These are phyloP conservation scores for Porites lobata DNA, from an alignment of 92 coral and sea anemone species.

Conservation along the genomic window DNA sequence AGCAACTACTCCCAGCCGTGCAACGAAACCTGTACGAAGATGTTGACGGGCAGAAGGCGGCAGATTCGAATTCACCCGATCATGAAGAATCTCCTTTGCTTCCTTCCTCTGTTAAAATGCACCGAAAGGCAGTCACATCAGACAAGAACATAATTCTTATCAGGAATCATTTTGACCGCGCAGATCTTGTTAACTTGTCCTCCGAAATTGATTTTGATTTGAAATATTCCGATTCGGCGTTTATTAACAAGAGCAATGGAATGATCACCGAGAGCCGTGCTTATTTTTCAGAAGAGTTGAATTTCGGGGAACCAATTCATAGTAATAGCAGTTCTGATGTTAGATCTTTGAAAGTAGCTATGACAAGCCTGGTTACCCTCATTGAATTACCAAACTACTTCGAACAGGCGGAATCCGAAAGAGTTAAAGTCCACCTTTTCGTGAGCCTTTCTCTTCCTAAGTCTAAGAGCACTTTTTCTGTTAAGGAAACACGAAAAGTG, in stretches of 20 bases:
- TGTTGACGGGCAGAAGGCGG: constrained; percentile 26
- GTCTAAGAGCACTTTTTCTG: constrained; percentile 12
- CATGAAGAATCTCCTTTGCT: constrained; percentile 37
- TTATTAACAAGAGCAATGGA: constrained; percentile 59
- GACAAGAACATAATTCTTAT: constrained; percentile 26
- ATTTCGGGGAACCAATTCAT: constrained; percentile 63
- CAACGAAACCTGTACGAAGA: constrained; percentile 56
- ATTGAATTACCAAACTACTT: constrained; percentile 27
- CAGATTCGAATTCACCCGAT: neutral
- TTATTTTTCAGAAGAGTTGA: constrained; percentile 31
- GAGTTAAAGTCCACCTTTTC: constrained; percentile 14
- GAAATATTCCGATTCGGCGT: constrained; percentile 10
- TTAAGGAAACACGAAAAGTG: neutral
- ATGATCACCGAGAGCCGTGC: constrained; percentile 47
- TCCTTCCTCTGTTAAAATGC: constrained; percentile 66
- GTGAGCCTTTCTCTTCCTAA: constrained; percentile 14
- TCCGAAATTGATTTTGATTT: constrained; percentile 62
- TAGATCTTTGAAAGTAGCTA: constrained; percentile 24
- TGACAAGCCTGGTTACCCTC: constrained; percentile 38
- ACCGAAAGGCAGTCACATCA: constrained; percentile 56
- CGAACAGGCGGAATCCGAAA: constrained; percentile 23
- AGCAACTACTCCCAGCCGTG: constrained; percentile 56
- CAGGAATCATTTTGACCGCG: constrained; percentile 46
- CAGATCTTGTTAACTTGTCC: constrained; percentile 36
- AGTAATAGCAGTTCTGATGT: constrained; percentile 22